phyloP scores from a whole-genome alignment of 2,888 invertebrate species.

The Blera fallax region DNA sequence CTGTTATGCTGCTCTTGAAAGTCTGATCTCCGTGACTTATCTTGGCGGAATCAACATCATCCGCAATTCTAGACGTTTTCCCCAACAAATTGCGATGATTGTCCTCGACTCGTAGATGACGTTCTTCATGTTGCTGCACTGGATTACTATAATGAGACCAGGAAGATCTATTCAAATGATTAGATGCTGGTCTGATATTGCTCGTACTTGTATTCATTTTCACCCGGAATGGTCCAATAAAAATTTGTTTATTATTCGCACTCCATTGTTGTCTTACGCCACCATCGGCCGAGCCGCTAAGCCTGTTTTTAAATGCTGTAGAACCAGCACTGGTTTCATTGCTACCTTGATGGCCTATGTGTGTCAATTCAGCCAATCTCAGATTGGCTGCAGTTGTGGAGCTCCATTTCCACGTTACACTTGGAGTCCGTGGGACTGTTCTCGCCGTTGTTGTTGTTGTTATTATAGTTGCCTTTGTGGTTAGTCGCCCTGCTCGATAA shows the following conservation, averaged over 20 bases:
- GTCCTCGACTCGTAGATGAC: not conserved
- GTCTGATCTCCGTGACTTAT: conserved; percentile 38
- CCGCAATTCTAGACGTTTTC: conserved; percentile 17
- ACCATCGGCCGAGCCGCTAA: too few relatives aligned
- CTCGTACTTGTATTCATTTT: conserved; percentile 1
- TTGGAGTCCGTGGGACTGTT: not conserved
- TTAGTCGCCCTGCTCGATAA: conserved; percentile 3
- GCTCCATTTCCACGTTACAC: conserved; percentile 42
- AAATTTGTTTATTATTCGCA: conserved; percentile 42
- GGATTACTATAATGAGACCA: conserved; percentile 34
- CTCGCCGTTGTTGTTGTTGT: conserved; percentile 10
- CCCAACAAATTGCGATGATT: conserved; percentile 18
- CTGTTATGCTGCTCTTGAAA: conserved; percentile 15
- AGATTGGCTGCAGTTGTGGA: conserved; percentile 21
- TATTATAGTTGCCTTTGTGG: conserved; percentile 1
- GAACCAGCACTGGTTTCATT: conserved; percentile 44
- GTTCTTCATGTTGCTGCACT: conserved; percentile 5
- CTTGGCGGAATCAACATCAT: conserved; percentile 26
- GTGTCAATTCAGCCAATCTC: conserved; percentile 37
- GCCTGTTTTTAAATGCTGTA: conserved; percentile 42
- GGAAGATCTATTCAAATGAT: conserved; percentile 5
- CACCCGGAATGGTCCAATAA: conserved; percentile 11
- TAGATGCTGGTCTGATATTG: conserved; percentile 6
- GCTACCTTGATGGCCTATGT: conserved; percentile 24
- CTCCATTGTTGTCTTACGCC: conserved; percentile 41